A percentile compares a stretch with the other conserved stretches of the same genome.
phyloP scores from a whole-genome alignment of 2,888 invertebrate species.

The Drosophila maculinotata region DNA sequence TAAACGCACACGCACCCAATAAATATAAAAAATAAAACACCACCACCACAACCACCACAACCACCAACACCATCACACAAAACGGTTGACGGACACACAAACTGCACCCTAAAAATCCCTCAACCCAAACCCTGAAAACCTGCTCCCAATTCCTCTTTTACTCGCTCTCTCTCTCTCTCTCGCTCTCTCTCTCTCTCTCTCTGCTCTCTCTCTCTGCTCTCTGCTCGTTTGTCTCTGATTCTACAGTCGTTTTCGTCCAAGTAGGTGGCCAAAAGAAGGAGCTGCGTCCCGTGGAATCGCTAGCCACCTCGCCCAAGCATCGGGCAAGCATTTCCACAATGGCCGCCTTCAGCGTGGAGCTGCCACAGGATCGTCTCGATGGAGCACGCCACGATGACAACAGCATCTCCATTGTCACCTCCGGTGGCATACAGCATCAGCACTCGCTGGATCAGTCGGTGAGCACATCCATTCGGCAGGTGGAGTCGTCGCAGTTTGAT shows the following conservation, averaged over 20 bases:
- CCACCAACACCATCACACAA: slow-evolving; percentile 46
- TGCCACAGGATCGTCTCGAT: slow-evolving; percentile 72
- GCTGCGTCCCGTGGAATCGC: slow-evolving; percentile 83
- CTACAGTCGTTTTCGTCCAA: slow-evolving; percentile 85
- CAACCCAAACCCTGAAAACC: background rate
- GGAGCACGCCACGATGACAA: slow-evolving; percentile 61
- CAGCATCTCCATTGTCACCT: slow-evolving; percentile 53
- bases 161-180: slow-evolving; percentile 7
- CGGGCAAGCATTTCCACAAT: slow-evolving; percentile 83
- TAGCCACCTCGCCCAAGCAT: slow-evolving; percentile 86
- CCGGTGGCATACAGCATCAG: slow-evolving; percentile 82
- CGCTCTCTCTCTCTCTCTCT: slow-evolving; percentile 18
- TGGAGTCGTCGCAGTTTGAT: slow-evolving; percentile 83
- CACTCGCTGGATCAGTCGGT: slow-evolving; percentile 84
- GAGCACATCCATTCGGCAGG: slow-evolving; percentile 81
- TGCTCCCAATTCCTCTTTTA: slow-evolving; percentile 4
- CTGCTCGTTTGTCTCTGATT: slow-evolving; percentile 64
- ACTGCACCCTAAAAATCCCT: slow-evolving; percentile 44
- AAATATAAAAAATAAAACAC: slow-evolving; percentile 17
- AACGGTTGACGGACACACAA: slow-evolving; percentile 75
- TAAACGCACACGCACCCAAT: slow-evolving; percentile 62
- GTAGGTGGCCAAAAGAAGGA: slow-evolving; percentile 85
- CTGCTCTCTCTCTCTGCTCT: slow-evolving; percentile 16
- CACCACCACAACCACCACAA: slow-evolving; percentile 36
- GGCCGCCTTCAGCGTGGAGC: slow-evolving; percentile 78